Conservation (phyloP, 92 coral and sea anemone genomes). For the Anthopleura xanthogrammica region DNA sequence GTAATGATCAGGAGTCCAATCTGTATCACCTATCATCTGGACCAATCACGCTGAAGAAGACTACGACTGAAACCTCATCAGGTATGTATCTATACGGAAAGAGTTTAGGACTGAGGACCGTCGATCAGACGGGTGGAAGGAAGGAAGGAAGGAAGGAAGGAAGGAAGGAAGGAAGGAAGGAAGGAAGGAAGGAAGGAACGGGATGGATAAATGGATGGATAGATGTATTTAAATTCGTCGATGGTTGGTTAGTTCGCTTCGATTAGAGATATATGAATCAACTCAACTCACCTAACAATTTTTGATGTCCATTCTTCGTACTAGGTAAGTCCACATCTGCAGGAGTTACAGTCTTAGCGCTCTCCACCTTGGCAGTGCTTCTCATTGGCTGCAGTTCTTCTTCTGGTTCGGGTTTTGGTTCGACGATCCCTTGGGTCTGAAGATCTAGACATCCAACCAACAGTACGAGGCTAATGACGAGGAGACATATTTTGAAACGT, state of each 20-base stretch:
- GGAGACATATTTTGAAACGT: too few species aligned
- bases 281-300: not conserved
- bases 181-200: too few species aligned
- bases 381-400: conserved; percentile 7
- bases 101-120: too few species aligned
- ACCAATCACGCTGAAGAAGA: conserved; percentile 19
- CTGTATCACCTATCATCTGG: conserved; percentile 24
- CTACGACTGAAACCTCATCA: not conserved
- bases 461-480: too few species aligned
- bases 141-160: too few species aligned
- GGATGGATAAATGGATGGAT: too few species aligned
- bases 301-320: not conserved
- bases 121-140: too few species aligned
- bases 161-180: too few species aligned
- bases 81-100: not conserved
- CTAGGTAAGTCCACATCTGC: not conserved
- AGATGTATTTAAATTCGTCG: too few species aligned
- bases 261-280: too few species aligned
- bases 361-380: not conserved
- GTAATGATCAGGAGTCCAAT: conserved; percentile 21
- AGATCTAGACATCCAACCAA: too few species aligned
- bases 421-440: not conserved
- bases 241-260: too few species aligned
- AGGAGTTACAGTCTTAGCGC: not conserved
- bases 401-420: not conserved